These are phyloP conservation scores for chimpanzee (Pan troglodytes) DNA, from an alignment of 2,113 vertebrate genomes.

Conservation along the genomic window NHGRI_mPanTro3-v2.1_pri NC_072418.2:26321001-26321500, in stretches of 20 bases:
- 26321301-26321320: not conserved
- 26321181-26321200: not conserved
- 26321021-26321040: not conserved
- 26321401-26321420: not conserved
- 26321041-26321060: not conserved
- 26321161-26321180: not conserved
- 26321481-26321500: not conserved
- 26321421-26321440: not conserved
- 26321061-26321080: not conserved
- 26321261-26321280: not conserved
- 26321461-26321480: not conserved
- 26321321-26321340: not conserved
- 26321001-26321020: not conserved
- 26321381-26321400: not conserved
- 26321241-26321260: not conserved
- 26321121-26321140: not conserved
- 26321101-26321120: not conserved
- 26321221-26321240: too few species aligned
- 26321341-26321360: not conserved
- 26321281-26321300: rapidly evolving
- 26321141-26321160: not conserved
- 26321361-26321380: not conserved
- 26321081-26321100: not conserved
- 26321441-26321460: not conserved
- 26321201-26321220: rapidly evolving